Conservation (phyloP, 2,113 vertebrate species). For the Cnemophilus loriae region DNA sequence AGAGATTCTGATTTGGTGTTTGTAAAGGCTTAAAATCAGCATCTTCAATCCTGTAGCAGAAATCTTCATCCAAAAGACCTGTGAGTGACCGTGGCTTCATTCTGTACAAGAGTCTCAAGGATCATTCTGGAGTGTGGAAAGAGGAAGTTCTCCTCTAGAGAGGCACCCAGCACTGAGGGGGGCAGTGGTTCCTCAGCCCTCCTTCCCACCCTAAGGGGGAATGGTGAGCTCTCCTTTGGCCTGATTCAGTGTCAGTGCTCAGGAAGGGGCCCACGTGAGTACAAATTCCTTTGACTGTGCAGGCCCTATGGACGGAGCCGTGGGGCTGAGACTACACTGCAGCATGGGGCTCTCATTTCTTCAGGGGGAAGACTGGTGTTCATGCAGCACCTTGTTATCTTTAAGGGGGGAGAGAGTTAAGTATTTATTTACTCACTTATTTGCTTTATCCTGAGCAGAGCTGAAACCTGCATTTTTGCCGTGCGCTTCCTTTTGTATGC, state of each 20-base stretch:
- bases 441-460: conserved; percentile 18
- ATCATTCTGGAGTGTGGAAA: not conserved
- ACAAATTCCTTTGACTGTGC: conserved; percentile 16
- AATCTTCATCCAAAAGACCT: not conserved
- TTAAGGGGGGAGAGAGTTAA: not conserved
- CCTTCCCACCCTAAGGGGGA: not conserved
- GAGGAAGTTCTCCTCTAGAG: not conserved
- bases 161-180: not conserved
- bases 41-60: not conserved
- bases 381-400: not conserved
- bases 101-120: not conserved
- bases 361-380: not conserved
- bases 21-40: not conserved
- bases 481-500: not conserved
- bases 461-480: conserved; percentile 6
- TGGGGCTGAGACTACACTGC: not conserved
- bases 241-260: conserved; percentile 5
- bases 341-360: not conserved
- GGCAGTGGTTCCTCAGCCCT: not conserved
- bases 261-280: conserved; percentile 39
- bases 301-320: not conserved
- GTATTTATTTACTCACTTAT: not conserved
- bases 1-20: not conserved
- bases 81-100: not conserved
- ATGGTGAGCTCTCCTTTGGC: not conserved